Evolutionary conservation across 1,140 invertebrate genomes (phyloP), one percentile per base, ranked within the genome.

Genomic region (Diprion similis): DNA sequence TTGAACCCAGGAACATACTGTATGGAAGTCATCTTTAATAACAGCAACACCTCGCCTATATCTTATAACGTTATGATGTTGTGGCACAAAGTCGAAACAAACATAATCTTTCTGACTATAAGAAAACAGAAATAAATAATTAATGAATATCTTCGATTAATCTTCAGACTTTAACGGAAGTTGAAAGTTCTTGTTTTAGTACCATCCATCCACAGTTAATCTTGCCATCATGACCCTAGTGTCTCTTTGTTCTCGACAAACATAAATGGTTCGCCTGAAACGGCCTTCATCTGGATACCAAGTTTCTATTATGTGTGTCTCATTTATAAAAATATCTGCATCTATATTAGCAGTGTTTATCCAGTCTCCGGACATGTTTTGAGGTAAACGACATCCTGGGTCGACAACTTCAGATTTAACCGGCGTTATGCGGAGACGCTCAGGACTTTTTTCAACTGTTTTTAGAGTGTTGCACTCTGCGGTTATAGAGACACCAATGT

Each of bases 261-360:
- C 94, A 85, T 98, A 99, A 83, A 97, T 96, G 2, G 96, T 97
- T 79, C 93, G 92, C 75, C 97, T 91, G 80, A 93, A 97, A 79
- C 96, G 90, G 0, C 95, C 94, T 78, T 94, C 93, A 86, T 99
- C 97, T 0, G 97, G 97, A 87, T 96, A 95, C 87, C 94, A 97
- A 18, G 96, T 96, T 90, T 98, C 96, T 81, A 98, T 94, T 48
- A 99, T 98, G 82, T 99, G 97, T 0, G 98, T 99, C 79, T 97
- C 94, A 87, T 99, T 99, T 66, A 99, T 97, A 15, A 91, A 91
- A 1, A 98, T 94, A 87, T 98, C 95, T 1, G 97, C 96, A 87
- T 99, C 96, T 76, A 97, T 95, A 82, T 98, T 98, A 0, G 97
- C 97, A 0, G 97, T 98, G 78, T 99, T 99, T 19, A 99, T 97